Base-by-base conservation (phyloP, 2,888 invertebrate species). In the Gortyna flavago region DNA sequence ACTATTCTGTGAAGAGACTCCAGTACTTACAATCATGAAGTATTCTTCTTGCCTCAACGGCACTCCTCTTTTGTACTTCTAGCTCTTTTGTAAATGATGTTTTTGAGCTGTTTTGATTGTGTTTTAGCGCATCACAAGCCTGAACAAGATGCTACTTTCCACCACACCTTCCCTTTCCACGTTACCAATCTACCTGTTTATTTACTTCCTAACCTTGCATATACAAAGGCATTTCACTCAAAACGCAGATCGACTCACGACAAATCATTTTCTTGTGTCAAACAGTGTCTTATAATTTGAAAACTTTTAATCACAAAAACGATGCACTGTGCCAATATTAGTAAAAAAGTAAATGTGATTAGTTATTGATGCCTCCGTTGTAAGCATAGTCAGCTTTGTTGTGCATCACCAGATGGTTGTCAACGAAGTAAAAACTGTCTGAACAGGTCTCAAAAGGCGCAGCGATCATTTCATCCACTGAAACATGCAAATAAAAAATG, bases 341-440 rank as follows among this genome's bases (percentile, higher is more conserved):
- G 44, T 71, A 13, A 73, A 41, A 51, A 79, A 83, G 35, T 35
- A 57, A 71, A 71, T 18, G 38, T 68, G 61, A 54, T 92, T 92
- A 96, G 83, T 95, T 95, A 85, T 95, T 95, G 80, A 97, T 95
- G 87, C 98, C 98, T 80, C 99, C 99, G 91, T 99, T 98, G 96
- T 99, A 99, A 71, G 99, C 99, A 95, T 99, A 99, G 95, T 99
- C 99, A 61, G 99, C 99, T 97, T 99, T 99, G 96, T 99, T 99
- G 97, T 99, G 99, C 99, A 99, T 99, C 85, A 99, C 99, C 79
- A 99, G 97, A 91, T 97, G 97, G 94, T 99, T 99, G 95, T 99
- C 99, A 81, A 99, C 99, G 95, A 99, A 99, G 96, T 99, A 99
- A 97, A 99, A 99, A 92, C 99, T 99, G 96, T 99, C 99, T 0